phyloP scores from a whole-genome alignment of 2,888 invertebrate species.

The Aporophyla lueneburgensis region DNA sequence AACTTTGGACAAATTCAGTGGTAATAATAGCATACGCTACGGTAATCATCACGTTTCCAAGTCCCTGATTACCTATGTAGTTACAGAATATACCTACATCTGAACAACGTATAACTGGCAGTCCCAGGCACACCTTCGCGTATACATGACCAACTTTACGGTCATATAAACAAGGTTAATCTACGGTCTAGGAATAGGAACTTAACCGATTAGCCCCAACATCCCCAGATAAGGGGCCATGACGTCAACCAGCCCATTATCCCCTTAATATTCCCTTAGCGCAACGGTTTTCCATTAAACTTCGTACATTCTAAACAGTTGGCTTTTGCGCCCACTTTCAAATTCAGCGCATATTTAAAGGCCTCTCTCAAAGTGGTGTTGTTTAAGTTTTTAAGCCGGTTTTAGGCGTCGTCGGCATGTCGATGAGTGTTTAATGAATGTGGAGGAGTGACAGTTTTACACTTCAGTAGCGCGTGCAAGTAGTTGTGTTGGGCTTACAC shows the following conservation, averaged over 20 bases:
- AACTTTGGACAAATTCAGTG: too few species aligned
- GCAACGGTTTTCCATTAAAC: slow-evolving; percentile 85
- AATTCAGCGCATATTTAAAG: slow-evolving; percentile 88
- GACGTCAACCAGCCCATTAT: slow-evolving; percentile 75
- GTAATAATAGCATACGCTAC: neutral
- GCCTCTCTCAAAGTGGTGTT: slow-evolving; percentile 82
- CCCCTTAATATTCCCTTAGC: slow-evolving; percentile 85
- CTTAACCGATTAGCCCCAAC: slow-evolving; percentile 60
- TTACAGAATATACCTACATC: neutral
- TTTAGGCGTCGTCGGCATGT: slow-evolving; percentile 72
- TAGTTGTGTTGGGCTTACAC: slow-evolving; percentile 14
- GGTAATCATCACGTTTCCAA: neutral
- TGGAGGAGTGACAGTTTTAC: slow-evolving; percentile 43
- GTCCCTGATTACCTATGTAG: neutral
- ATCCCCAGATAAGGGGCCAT: slow-evolving; percentile 58
- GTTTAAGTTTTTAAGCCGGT: slow-evolving; percentile 84
- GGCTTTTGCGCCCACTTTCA: slow-evolving; percentile 82
- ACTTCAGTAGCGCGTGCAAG: slow-evolving; percentile 14
- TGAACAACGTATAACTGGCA: neutral
- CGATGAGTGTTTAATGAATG: slow-evolving; percentile 66
- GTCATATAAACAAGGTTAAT: slow-evolving; percentile 50
- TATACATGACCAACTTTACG: slow-evolving; percentile 39
- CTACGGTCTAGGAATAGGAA: slow-evolving; percentile 48
- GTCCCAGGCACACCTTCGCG: slow-evolving; percentile 13
- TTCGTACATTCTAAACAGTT: slow-evolving; percentile 87